Conservation (phyloP, 2,113 vertebrate species). For the Xenus cinereus region DNA sequence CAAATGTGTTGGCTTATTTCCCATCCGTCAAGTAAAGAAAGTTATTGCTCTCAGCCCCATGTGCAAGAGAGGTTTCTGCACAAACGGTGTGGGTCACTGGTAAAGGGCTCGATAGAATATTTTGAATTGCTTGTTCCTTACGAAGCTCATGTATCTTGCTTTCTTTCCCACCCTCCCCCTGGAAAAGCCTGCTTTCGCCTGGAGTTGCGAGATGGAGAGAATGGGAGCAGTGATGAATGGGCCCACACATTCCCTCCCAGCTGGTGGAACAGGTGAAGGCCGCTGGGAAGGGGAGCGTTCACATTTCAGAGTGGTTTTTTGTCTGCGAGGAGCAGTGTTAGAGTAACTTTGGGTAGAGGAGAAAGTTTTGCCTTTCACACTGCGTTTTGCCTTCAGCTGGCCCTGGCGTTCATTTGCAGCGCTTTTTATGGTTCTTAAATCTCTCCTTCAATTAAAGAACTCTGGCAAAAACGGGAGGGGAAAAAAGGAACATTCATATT, state of each 20-base stretch:
- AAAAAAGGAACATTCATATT: neutral
- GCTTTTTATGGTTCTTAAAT: neutral
- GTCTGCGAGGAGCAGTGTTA: neutral
- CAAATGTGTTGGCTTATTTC: neutral
- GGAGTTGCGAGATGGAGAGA: neutral
- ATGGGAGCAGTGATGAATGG: constrained; percentile 20
- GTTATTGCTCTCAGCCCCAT: neutral
- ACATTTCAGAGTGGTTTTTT: neutral
- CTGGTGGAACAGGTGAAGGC: constrained; percentile 59
- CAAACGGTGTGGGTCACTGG: neutral
- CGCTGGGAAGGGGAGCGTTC: neutral
- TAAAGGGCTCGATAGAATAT: neutral
- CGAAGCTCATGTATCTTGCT: neutral
- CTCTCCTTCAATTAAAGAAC: neutral
- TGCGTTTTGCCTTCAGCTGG: constrained; percentile 3
- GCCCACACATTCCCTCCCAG: constrained; percentile 34
- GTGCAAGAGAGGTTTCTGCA: neutral
- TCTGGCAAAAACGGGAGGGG: neutral
- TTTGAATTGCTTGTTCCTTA: neutral
- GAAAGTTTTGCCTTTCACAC: neutral
- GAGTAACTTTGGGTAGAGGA: neutral
- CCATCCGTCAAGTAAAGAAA: neutral
- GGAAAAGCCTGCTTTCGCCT: neutral
- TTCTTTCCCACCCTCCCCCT: neutral
- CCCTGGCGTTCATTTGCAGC: neutral